Evolutionary conservation across 2,113 vertebrate genomes (phyloP), one percentile per base, ranked within the genome.

Genomic region (Gulo gulo): DNA sequence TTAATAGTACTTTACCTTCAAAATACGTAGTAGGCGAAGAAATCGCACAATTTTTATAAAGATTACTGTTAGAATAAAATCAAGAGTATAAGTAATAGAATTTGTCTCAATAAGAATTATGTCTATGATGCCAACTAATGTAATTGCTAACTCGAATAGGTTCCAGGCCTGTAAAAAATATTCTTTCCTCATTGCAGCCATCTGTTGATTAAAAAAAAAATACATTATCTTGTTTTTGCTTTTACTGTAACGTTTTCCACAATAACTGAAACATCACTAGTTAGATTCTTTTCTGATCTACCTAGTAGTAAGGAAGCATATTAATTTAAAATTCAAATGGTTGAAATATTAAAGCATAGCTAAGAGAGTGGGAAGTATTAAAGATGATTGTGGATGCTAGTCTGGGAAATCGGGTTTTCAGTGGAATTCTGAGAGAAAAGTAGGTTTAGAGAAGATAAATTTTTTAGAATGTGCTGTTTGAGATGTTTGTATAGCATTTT

Each of bases 81-180:
- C 0, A 45, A 74, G 50, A 59, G 1, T 2, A 36, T 55, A 2
- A 31, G 0, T 0, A 85, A 34, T 3, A 13, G 1, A 0, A 0
- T 23, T 0, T 81, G 36, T 39, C n/a, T 95, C 76, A 31, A 1
- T 7, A 36, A 98, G 2, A 21, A 97, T 74, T 82, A 88, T 0
- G 74, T 97, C 95, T 50, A 93, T 0, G 20, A 97, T 93, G 82
- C 81, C 94, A 29, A 69, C 0, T 34, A 97, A 16, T 39, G 94
- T 96, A 88, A 98, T 95, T 50, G 4, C 3, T 39, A 94, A 82
- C 52, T 98, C 97, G 93, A 96, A 97, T 42, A 95, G 0, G 45
- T 98, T 97, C 98, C 97, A 98, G 23, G 50, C 1, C 10, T 97
- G 78, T 26, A 47, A 94, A 96, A 98, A 97, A 94, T 96, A 98